A percentile compares a stretch with the other conserved stretches of the same genome.
phyloP scores from a whole-genome alignment of 2,113 vertebrate genomes.

The Antigone vipio region DNA sequence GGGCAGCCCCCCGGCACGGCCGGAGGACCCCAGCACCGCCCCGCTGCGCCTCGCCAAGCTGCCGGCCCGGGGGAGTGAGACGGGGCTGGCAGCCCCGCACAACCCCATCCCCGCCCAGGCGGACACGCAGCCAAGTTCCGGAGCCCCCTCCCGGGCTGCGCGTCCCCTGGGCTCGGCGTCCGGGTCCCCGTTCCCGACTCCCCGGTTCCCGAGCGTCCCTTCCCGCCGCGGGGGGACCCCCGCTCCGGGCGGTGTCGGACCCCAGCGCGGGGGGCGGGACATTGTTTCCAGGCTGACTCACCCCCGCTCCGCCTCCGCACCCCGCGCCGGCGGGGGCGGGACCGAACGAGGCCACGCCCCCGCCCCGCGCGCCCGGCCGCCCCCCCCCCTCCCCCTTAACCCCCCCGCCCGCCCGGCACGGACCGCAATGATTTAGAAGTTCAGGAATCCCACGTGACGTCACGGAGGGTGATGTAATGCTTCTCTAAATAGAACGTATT shows the following conservation, averaged over 20 bases:
- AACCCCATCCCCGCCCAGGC: not conserved
- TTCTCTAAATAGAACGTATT: conserved; percentile 99
- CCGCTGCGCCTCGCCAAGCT: not conserved
- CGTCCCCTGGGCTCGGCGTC: too few relatives aligned
- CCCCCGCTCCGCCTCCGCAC: not conserved
- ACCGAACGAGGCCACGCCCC: not conserved
- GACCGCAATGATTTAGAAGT: conserved; percentile 99
- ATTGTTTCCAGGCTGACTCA: conserved; percentile 70
- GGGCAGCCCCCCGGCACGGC: not conserved
- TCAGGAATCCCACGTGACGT: conserved; percentile 99
- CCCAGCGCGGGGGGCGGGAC: not conserved
- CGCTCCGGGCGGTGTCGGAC: not conserved
- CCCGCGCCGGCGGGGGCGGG: conserved; percentile 51
- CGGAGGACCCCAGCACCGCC: not conserved
- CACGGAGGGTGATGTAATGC: conserved; percentile 99
- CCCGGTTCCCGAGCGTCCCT: not conserved
- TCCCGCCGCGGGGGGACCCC: not conserved
- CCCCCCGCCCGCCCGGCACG: conserved; percentile 67
- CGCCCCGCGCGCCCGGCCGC: not conserved
- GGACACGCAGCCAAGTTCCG: not conserved
- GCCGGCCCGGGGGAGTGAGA: not conserved
- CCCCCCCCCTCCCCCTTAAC: conserved; percentile 30
- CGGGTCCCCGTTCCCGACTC: not conserved
- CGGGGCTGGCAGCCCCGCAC: not conserved
- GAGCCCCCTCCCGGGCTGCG: not conserved